Evolutionary conservation across 2,113 vertebrate species (phyloP), one percentile per base, ranked within the genome.

Genomic region (Crypturellus undulatus): DNA sequence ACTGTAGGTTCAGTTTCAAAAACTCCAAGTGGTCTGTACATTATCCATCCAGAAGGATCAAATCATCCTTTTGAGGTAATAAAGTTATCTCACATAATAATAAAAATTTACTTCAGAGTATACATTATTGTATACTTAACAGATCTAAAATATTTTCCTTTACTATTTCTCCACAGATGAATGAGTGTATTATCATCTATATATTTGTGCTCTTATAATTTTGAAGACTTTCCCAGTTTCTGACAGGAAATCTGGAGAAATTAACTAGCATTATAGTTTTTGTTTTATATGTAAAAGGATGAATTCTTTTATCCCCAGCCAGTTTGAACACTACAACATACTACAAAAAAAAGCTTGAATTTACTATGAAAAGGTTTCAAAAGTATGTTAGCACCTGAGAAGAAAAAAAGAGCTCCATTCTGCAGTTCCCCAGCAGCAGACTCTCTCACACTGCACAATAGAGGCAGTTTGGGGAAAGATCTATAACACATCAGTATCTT

Each of bases 1-100:
- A 99, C 94, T 2, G 91, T 99, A 75, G 87, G 98, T 79, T 98
- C 97, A 15, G 98, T 99, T 90, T 98, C 98, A 88, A 99, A 98
- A 98, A 99, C 98, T 93, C 99, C 99, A 81, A 99, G 98, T 94
- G 99, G 99, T n/a, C 98, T 99, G 87, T 99, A 99, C 75, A 98
- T 99, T 79, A 98, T 99, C 82, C 98, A 99, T 62, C 99, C 99
- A 68, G 98, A 99, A 96, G 98, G 98, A 63, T 98, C 98, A n/a
- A 98, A 98, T 94, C 97, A 98, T 64, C 97, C 98, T 60, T 99
- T 99, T 98, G 99, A 99, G 99, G 99, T 99, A 98, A 96, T 60
- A 80, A 11, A 73, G 76, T 92, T 77, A 40, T 67, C 81, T 95
- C 51, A 93, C 43, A 72, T 52, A 15, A 69, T 80, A 52, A 67